These are phyloP conservation scores for Anhinga anhinga DNA, from an alignment of 2,113 vertebrate genomes.

Conservation along the genomic window DNA sequence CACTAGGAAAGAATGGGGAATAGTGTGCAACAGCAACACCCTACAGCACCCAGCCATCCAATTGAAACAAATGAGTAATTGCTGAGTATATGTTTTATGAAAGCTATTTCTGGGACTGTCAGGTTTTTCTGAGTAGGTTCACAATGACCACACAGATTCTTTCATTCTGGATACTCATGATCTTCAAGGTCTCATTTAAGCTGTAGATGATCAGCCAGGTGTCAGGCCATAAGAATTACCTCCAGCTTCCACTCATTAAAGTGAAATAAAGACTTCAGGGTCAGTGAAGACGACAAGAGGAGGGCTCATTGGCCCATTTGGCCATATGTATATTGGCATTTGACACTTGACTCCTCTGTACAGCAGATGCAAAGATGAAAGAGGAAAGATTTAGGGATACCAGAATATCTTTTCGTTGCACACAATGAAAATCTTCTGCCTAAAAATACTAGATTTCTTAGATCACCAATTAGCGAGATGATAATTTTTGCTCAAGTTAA, in stretches of 20 bases:
- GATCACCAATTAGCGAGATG: neutral
- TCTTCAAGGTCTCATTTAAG: neutral
- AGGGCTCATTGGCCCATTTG: neutral
- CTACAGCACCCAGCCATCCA: accelerated
- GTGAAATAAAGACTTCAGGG: neutral
- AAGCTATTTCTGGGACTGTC: neutral
- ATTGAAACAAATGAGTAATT: neutral
- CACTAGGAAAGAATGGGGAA: neutral
- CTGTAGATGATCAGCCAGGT: neutral
- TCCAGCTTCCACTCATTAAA: neutral
- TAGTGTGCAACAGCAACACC: neutral
- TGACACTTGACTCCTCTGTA: neutral
- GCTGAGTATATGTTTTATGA: neutral
- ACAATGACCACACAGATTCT: neutral
- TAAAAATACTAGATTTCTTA: neutral
- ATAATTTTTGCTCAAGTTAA: neutral
- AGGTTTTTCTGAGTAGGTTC: neutral
- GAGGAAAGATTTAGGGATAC: neutral
- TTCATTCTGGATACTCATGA: neutral
- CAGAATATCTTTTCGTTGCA: neutral
- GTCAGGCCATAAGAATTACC: neutral
- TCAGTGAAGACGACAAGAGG: neutral
- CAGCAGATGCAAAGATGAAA: neutral
- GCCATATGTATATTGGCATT: neutral
- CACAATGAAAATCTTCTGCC: neutral